Base-by-base conservation (phyloP, 2,797 vertebrate genomes). In the Atherinosoma microstoma region DNA sequence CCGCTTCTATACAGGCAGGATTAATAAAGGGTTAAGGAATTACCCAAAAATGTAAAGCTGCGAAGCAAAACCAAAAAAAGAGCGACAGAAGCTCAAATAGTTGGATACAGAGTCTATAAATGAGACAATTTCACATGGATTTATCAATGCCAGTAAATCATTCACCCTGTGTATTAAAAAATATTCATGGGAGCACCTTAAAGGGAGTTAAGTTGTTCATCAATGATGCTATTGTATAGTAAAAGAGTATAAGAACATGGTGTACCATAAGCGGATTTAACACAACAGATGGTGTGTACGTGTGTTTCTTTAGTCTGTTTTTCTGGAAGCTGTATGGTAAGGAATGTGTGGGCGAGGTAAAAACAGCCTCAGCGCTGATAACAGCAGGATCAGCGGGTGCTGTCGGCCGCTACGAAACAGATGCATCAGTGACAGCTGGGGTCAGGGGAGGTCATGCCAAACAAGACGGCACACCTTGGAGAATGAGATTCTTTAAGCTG, bases 311-410 rank as follows among this genome's bases (percentile, higher is more conserved):
- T 32, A 35, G 61, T 61, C 36, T 68, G 45, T 68, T 35, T 63
- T 54, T 10, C 5, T 36, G 20, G 8, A 35, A 38, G 29, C 5
- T 60, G 53, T 59, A 20, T 40, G 45, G 29, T 15, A 51, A 83
- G 84, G 80, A 86, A 92, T 83, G 80, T 71, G 73, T 79, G 79
- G 16, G 40, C 65, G 78, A 82, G 70, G 42, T 84, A 58, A 82
- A 86, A 84, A 81, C 75, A 78, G 75, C 30, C 66, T 24, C 9
- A 60, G 42, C 53, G 20, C 68, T 88, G 91, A 91, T 88, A 90
- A 66, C 38, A 58, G 73, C 47, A 18, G 68, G 64, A 73, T 70
- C 72, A 75, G 70, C 20, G 27, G 58, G 29, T 54, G 69, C 82
- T 78, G 86, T 87, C 22, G 29, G 42, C 54, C 5, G 59, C 61